Base-by-base conservation (phyloP, 1,140 invertebrate genomes). In the Aphelenchoides besseyi region DNA sequence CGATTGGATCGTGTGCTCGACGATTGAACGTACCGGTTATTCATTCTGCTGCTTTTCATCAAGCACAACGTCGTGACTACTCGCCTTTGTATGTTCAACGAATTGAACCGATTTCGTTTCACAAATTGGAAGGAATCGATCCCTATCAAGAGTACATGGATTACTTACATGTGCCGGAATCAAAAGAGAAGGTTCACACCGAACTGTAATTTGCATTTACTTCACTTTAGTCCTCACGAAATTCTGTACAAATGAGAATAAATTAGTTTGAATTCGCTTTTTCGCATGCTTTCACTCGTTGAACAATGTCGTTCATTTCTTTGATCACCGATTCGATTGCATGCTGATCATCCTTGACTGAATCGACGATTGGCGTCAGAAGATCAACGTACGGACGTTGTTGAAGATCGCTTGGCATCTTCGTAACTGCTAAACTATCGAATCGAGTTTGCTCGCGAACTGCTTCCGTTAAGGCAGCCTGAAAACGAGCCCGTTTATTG, bases 11-110 rank as follows among this genome's bases (percentile, higher is more conserved):
- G 35, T 76, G 74, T 52, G 74, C 74, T 2, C 63, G 72, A 12
- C 57, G 71, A 1, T 32, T 77, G 2, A 23, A 26, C 1, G 78
- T 76, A 26, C 76, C 76, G 2, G 36, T 76, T 37, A 18, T 76
- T 9, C 74, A 76, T 35, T 77, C 74, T 0, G n/a, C 71, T 1
- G 74, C 71, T 0, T 76, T 76, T 32, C 74, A 76, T 69, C 74
- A 76, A 53, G 75, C 75, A n/a, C 72, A 54, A 76, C 64, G 71
- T 8, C 3, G 12, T 12, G 74, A 78, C 52, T 76, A 76, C 28
- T 3, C 71, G 28, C 16, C 32, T 1, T 59, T 69, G 16, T 76
- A 76, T 37, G 9, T 76, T 23, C 12, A 53, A 28, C 36, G 72
- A 28, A 63, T 79, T 26, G 16, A 30, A 26, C 70, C 75, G 12